These are phyloP conservation scores for Campoletis raptor DNA, from an alignment of 2,888 invertebrate species.

Conservation along the genomic window DNA sequence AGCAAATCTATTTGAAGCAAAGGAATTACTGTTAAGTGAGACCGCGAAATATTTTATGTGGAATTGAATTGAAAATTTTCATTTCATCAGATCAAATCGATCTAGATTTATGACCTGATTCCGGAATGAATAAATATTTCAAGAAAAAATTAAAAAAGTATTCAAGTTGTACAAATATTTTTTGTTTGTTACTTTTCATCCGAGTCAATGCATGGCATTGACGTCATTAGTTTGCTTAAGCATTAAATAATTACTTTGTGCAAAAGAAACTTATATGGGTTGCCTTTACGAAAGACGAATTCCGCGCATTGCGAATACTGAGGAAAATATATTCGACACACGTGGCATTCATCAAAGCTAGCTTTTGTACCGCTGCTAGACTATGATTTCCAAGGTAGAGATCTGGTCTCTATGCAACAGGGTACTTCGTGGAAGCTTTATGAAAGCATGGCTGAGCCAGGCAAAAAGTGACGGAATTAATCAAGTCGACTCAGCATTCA, in stretches of 20 bases:
- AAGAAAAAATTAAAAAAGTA: too few species aligned
- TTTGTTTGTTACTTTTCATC: neutral
- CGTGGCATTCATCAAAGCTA: neutral
- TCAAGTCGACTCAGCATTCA: conserved; percentile 26
- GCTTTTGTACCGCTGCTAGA: neutral
- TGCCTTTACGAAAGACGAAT: neutral
- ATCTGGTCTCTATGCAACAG: neutral
- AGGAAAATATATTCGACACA: neutral
- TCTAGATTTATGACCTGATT: neutral
- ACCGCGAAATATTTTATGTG: neutral
- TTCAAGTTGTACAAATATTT: neutral
- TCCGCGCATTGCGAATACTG: neutral
- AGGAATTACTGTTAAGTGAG: neutral
- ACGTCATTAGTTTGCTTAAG: neutral
- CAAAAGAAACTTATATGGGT: neutral
- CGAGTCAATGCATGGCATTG: neutral
- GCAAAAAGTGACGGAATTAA: conserved; percentile 51
- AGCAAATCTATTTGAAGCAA: conserved; percentile 3
- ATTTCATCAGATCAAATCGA: neutral
- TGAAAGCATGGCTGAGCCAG: neutral
- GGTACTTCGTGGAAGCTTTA: neutral
- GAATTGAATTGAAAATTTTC: neutral
- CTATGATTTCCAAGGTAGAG: conserved; percentile 12
- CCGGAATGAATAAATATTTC: too few species aligned
- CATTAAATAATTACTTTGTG: neutral